Evolutionary conservation across 2,888 invertebrate species (phyloP).

Genomic region (Sarcophaga caerulescens): DNA sequence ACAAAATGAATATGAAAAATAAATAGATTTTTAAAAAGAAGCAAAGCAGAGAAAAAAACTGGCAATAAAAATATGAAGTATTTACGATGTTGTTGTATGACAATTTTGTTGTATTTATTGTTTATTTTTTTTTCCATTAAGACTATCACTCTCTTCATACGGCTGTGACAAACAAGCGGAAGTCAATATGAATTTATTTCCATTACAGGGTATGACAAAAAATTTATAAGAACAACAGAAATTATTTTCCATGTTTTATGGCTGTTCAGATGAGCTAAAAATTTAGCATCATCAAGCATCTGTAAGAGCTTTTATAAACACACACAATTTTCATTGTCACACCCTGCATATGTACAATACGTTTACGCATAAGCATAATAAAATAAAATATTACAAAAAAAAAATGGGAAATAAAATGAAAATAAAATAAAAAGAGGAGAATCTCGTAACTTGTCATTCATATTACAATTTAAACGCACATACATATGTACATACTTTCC

Average conservation of each 20-base stretch:
- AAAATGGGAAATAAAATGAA: neutral
- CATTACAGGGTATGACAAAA: neutral
- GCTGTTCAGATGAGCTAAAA: too few species aligned
- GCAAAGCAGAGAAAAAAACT: neutral
- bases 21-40: too few species aligned
- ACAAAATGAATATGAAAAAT: too few species aligned
- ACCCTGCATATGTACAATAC: too few species aligned
- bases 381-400: neutral
- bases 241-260: too few species aligned
- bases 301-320: too few species aligned
- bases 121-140: neutral
- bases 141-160: neutral
- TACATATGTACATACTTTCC: neutral
- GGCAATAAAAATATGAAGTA: slow-evolving; percentile 7
- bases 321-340: too few species aligned
- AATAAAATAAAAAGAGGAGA: slow-evolving; percentile 13
- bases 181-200: slow-evolving; percentile 20
- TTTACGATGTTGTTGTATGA: neutral
- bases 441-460: slow-evolving; percentile 10
- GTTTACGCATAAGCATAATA: neutral
- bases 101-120: slow-evolving; percentile 18
- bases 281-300: too few species aligned
- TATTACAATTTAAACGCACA: slow-evolving; percentile 30
- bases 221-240: neutral
- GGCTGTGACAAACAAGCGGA: slow-evolving; percentile 29